Base-by-base conservation (phyloP, 2,113 vertebrate species). In the Baryphthengus martii region DNA sequence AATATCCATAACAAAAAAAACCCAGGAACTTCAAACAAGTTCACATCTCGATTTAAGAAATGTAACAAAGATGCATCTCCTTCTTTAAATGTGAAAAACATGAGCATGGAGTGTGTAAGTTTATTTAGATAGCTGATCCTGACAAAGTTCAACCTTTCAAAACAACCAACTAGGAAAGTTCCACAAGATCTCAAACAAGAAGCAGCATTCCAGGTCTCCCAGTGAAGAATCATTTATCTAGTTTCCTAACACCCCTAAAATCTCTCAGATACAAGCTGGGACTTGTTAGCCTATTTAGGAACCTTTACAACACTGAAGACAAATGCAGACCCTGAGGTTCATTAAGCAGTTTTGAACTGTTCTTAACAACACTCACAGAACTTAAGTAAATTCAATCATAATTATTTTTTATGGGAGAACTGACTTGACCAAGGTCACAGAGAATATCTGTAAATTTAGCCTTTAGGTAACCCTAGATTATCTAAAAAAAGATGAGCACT, bases 361-460 rank as follows among this genome's bases (percentile, higher is more conserved):
- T 81, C 70, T 63, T 89, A 74, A 67, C 55, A 87, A 72, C 39
- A 79, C 17, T n/a, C 62, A 37, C 21, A 73, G 70, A 92, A 91
- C 14, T 85, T 50, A 23, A 81, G 59, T 59, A 89, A 95, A 86
- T 52, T 93, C 66, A 24, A 86, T 21, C 31, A 55, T n/a, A 87
- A 68, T 66, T 88, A n/a, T n/a, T 73, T 94, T 68, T 78, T 70
- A 67, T 26, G 44, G 71, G 77, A 95, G 91, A 85, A 72, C 44
- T 53, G 40, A n/a, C 52, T 72, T 68, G 89, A 75, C 58, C 67
- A 72, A 68, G 83, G 80, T 89, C 84, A 79, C 56, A 56, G 35
- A 73, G 49, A 78, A 40, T 87, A 89, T 82, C 72, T 85, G 40
- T 61, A 83, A 75, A 82, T 88, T 61, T 50, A 91, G 49, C 74